Conservation (phyloP, 2,888 invertebrate genomes). For the Ecliptopera silaceata region DNA sequence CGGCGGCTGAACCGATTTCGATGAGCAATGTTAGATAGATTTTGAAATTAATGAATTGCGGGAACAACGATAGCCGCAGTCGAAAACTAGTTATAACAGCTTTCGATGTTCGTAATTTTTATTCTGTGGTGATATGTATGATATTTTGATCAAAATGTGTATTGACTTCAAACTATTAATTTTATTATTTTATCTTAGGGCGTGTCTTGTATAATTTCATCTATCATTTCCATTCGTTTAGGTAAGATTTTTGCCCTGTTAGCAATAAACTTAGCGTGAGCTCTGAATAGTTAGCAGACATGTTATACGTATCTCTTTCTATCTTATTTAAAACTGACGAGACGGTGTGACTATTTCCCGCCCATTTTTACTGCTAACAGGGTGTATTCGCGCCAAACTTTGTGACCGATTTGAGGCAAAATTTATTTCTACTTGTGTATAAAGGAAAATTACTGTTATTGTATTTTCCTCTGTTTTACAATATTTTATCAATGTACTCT, state of each 20-base stretch:
- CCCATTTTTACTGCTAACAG: too few species aligned
- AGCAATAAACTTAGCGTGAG: too few species aligned
- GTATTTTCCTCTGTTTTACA: too few species aligned
- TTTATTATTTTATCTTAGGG: constrained; percentile 45
- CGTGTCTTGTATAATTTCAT: constrained; percentile 40
- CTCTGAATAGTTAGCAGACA: too few species aligned
- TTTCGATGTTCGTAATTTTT: constrained; percentile 17
- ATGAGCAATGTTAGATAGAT: constrained; percentile 11
- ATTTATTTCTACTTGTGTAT: background rate
- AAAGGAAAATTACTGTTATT: background rate
- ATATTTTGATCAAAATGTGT: constrained; percentile 32
- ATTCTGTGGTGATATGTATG: constrained; percentile 33
- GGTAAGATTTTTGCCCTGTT: constrained; percentile 42
- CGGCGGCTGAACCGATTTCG: constrained; percentile 14
- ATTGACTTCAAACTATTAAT: constrained; percentile 42
- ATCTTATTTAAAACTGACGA: too few species aligned
- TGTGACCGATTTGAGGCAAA: background rate
- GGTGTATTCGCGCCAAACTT: constrained; percentile 37
- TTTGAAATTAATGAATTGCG: background rate
- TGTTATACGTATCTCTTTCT: too few species aligned
- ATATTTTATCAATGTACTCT: too few species aligned
- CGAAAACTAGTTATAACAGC: background rate
- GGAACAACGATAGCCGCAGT: background rate
- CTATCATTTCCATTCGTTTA: constrained; percentile 43
- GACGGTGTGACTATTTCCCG: too few species aligned